Evolutionary conservation across 2,113 vertebrate species (phyloP).

Genomic region (Pedetes capensis): DNA sequence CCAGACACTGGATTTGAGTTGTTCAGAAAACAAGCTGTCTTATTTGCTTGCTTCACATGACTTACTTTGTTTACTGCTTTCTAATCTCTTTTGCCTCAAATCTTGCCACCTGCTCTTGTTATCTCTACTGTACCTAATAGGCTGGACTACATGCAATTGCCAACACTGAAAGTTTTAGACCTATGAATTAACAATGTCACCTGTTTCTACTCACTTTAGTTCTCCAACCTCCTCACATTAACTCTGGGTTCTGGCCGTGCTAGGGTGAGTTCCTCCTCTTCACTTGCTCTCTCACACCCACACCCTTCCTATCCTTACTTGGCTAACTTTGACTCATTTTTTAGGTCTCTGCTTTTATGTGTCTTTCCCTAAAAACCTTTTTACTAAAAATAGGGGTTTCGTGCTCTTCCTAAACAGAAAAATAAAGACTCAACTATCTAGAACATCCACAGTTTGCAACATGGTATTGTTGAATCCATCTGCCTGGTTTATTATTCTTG

Average conservation of each 20-base stretch:
- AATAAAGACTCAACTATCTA: not conserved
- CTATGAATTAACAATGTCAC: not conserved
- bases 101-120: not conserved
- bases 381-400: not conserved
- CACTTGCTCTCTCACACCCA: too few species aligned
- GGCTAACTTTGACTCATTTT: not conserved
- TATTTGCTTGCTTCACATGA: not conserved
- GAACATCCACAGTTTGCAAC: not conserved
- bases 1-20: not conserved
- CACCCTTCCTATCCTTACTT: not conserved
- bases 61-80: not conserved
- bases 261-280: not conserved
- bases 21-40: not conserved
- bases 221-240: fast-evolving
- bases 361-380: not conserved
- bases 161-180: not conserved
- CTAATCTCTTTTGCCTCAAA: not conserved
- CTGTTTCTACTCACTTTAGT: not conserved
- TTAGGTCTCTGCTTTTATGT: not conserved
- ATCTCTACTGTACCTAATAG: not conserved
- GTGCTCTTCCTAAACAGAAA: not conserved
- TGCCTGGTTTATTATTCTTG: not conserved
- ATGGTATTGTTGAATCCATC: not conserved
- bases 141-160: not conserved
- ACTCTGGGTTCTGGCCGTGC: not conserved